These are phyloP conservation scores for Mirounga angustirostris DNA, from an alignment of 2,113 vertebrate genomes.

Conservation along the genomic window DNA sequence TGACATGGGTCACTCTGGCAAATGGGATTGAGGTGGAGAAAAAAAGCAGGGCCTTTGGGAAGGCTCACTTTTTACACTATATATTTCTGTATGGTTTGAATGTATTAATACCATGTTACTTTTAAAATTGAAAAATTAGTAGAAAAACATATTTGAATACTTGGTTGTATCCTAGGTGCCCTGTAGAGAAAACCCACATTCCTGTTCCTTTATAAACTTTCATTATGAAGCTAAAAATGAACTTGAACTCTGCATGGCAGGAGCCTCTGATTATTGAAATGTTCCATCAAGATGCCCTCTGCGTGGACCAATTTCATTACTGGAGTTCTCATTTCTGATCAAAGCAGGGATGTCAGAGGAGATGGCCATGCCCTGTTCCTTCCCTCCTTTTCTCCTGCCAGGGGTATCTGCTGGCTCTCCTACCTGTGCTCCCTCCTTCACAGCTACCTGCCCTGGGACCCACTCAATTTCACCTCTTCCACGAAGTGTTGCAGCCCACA, in stretches of 20 bases:
- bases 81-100: neutral
- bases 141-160: neutral
- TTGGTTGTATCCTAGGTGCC: neutral
- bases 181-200: neutral
- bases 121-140: neutral
- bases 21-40: neutral
- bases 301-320: neutral
- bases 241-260: neutral
- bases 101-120: neutral
- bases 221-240: neutral
- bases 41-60: neutral
- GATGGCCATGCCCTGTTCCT: neutral
- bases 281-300: neutral
- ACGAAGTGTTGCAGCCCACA: neutral
- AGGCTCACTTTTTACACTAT: neutral
- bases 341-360: neutral
- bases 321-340: neutral
- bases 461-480: slow-evolving; percentile 49
- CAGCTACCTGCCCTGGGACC: neutral
- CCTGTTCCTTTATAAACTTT: neutral
- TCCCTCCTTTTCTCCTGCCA: neutral
- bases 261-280: neutral
- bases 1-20: neutral
- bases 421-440: neutral
- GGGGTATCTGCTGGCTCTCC: neutral